Base-by-base conservation (phyloP, 2,113 vertebrate genomes). In the Psammodynastes pulverulentus region DNA sequence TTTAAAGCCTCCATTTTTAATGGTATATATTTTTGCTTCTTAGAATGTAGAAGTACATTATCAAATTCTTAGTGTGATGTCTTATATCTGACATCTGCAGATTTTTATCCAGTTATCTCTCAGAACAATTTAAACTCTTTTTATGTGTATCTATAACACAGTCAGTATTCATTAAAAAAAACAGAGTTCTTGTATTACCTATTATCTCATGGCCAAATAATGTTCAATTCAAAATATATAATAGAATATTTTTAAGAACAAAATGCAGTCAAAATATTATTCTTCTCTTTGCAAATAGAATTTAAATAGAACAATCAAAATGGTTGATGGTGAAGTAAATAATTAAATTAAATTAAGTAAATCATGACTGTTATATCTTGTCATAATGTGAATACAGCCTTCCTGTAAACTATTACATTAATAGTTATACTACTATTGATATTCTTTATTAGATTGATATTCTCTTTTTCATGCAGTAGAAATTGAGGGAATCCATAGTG, bases 101-200 rank as follows among this genome's bases (percentile, higher is more conserved):
- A 85, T 19, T 87, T 3, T 90, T 96, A 94, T 91, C 87, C 72
- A 52, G 88, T 95, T 92, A 95, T 26, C 51, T 90, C 93, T 91
- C 52, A 87, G 53, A 53, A 29, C 85, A 90, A 45, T 86, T 90
- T 84, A 46, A 93, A 89, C 53, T 92, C 26, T 84, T 93, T 34
- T 87, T 93, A 23, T 95, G 92, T 67, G 12, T 94, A 39, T 49
- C 51, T 90, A 34, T 43, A 67, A 62, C 23, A 86, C 10, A 48
- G 29, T 53, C 52, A 52, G 3, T 53, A 67, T 46, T 92, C 87
- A 85, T 2, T 17, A 56, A 7, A 79, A 93, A 53, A 94, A 92
- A n/a, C 62, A 9, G 87, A 12, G 23, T 91, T 24, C 56, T 34
- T 43, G 79, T 46, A 49, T 88, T 13, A 56, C 91, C 67, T 45